Evolutionary conservation across 2,797 vertebrate genomes (phyloP).

Genomic region (Macropus fuliginosus): DNA sequence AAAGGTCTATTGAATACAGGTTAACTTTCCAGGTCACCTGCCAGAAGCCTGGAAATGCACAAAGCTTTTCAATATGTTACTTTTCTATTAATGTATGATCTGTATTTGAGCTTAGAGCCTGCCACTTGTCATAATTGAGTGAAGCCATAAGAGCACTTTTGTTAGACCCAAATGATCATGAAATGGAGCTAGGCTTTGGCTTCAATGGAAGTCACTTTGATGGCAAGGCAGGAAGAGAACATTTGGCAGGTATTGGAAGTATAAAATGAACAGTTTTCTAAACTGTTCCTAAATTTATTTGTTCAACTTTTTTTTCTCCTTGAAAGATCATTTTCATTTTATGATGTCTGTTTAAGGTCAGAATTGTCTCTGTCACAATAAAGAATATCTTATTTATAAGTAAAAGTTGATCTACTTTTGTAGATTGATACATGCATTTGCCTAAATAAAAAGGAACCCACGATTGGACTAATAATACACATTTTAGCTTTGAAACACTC

Average conservation of each 20-base stretch:
- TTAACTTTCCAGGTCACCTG: constrained; percentile 47
- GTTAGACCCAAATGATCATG: constrained; percentile 27
- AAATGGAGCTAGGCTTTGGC: constrained; percentile 17
- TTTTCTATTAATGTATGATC: constrained; percentile 27
- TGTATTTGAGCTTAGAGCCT: constrained; percentile 40
- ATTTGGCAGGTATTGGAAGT: constrained; percentile 46
- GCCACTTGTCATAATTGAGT: constrained; percentile 36
- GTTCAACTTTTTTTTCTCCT: not conserved
- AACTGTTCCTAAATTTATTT: not conserved
- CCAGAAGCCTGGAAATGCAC: constrained; percentile 43
- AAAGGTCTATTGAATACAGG: constrained; percentile 50
- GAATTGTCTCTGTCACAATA: not conserved
- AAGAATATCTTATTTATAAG: not conserved
- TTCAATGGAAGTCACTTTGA: constrained; percentile 43
- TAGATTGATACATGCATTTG: not conserved
- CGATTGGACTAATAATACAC: not conserved
- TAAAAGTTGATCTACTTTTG: not conserved
- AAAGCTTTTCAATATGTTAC: constrained; percentile 22
- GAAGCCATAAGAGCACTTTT: constrained; percentile 29
- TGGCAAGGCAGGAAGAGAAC: constrained; percentile 20
- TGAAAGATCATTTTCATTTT: not conserved
- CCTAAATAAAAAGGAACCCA: not conserved
- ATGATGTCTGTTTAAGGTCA: not conserved
- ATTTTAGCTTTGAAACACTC: not conserved
- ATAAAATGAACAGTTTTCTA: constrained; percentile 7